Evolutionary conservation across 1,140 invertebrate genomes (phyloP).

Genomic region (Trichonephila inaurata): DNA sequence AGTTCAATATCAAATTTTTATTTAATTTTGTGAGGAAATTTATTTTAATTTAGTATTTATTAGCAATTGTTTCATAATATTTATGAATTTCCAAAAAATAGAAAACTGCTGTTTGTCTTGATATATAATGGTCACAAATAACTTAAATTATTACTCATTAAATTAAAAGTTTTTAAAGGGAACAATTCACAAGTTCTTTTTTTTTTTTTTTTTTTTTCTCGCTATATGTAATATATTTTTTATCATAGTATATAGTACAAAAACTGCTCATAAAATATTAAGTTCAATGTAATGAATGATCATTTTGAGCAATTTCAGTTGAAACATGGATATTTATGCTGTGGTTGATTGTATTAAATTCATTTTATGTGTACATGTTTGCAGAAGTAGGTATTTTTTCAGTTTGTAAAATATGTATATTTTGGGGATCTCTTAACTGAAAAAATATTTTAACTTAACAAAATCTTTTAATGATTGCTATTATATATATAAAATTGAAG

Average conservation of each 20-base stretch:
- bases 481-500: neutral
- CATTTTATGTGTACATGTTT: slow-evolving; percentile 1
- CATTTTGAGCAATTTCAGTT: neutral
- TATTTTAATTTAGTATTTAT: too few relatives aligned
- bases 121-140: neutral
- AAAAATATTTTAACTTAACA: slow-evolving; percentile 37
- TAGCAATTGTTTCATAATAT: too few relatives aligned
- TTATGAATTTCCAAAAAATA: too few relatives aligned
- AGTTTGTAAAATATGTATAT: neutral
- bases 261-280: neutral
- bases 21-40: too few relatives aligned
- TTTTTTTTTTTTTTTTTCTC: neutral
- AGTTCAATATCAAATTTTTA: too few relatives aligned
- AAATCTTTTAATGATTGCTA: neutral
- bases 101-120: too few relatives aligned
- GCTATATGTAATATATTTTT: neutral
- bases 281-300: neutral
- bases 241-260: neutral
- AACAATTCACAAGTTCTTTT: neutral
- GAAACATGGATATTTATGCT: neutral
- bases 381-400: neutral
- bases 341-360: neutral
- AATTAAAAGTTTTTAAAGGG: neutral
- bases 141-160: neutral
- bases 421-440: neutral